A percentile compares a stretch with the other conserved stretches of the same genome.
These are phyloP conservation scores for Pandion haliaetus DNA, from an alignment of 2,113 vertebrate genomes.

Conservation along the genomic window DNA sequence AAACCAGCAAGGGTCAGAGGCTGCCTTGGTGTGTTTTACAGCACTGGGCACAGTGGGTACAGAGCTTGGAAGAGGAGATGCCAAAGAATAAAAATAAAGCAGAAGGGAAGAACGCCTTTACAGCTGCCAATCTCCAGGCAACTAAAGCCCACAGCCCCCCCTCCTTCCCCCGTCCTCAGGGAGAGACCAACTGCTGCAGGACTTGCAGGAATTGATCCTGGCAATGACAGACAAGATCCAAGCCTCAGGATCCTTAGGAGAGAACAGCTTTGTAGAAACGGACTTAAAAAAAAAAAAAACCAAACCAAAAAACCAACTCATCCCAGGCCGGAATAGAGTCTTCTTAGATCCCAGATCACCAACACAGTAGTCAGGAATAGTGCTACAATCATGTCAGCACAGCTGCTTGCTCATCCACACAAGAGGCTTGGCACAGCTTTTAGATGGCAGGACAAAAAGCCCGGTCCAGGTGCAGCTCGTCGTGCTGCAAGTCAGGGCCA, in stretches of 20 bases:
- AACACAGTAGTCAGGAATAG: neutral
- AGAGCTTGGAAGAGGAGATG: neutral
- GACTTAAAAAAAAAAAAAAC: neutral
- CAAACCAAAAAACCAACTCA: neutral
- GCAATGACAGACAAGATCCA: constrained; percentile 25
- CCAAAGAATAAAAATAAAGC: neutral
- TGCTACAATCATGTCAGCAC: neutral
- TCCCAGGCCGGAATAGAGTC: neutral
- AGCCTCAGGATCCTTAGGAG: neutral
- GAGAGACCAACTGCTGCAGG: neutral
- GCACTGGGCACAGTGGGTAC: neutral
- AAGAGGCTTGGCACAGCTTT: neutral
- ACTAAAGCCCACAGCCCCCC: neutral
- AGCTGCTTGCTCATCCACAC: neutral
- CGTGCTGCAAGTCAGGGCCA: neutral
- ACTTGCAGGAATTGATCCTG: neutral
- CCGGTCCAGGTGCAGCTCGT: neutral
- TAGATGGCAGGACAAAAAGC: neutral
- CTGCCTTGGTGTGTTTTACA: neutral
- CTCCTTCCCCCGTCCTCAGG: neutral
- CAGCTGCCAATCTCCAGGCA: neutral
- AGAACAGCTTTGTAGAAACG: neutral
- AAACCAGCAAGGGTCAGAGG: neutral
- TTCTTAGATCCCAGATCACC: neutral
- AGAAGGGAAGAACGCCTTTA: neutral